Evolutionary conservation across 1,140 invertebrate species (phyloP).

Genomic region (Macrostomum lignano): DNA sequence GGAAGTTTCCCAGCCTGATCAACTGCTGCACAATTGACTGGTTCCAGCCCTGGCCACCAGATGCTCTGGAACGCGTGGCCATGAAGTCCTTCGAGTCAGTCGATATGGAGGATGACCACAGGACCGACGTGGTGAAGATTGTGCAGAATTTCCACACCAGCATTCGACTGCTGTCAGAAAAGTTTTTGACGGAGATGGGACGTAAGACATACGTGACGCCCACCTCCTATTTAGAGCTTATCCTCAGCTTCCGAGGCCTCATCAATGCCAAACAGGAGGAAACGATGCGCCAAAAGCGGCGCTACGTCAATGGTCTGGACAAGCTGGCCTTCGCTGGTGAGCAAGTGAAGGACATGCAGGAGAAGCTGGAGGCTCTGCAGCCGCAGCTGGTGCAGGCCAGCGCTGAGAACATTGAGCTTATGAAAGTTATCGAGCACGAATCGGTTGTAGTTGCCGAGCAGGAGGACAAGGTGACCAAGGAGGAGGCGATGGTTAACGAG

Average conservation of each 20-base stretch:
- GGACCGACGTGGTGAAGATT: constrained; percentile 18
- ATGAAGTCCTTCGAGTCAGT: constrained; percentile 26
- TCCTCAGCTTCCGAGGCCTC: constrained; percentile 25
- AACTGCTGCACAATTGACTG: constrained; percentile 90
- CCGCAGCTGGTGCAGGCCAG: constrained; percentile 22
- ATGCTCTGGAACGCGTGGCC: constrained; percentile 24
- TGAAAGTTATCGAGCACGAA: constrained; percentile 11
- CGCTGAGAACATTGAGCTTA: constrained; percentile 34
- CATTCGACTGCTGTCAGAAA: constrained; percentile 17
- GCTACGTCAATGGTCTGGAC: constrained; percentile 29
- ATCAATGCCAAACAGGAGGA: constrained; percentile 30
- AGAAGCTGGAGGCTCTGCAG: constrained; percentile 21
- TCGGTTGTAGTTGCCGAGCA: constrained; percentile 12
- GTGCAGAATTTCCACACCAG: constrained; percentile 26
- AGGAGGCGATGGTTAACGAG: constrained; percentile 27
- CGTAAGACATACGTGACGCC: constrained; percentile 24
- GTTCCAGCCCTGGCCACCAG: constrained; percentile 45
- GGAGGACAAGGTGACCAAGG: constrained; percentile 34
- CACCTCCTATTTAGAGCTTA: constrained; percentile 25
- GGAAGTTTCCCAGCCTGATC: constrained; percentile 70
- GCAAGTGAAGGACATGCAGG: constrained; percentile 32
- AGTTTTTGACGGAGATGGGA: constrained; percentile 21
- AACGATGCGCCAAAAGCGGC: constrained; percentile 44
- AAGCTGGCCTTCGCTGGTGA: constrained; percentile 24
- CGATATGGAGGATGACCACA: constrained; percentile 19